A percentile compares a stretch with the other conserved stretches of the same genome.
These are phyloP conservation scores for Tortrix viridana DNA, from an alignment of 2,888 invertebrate species.

Conservation along the genomic window DNA sequence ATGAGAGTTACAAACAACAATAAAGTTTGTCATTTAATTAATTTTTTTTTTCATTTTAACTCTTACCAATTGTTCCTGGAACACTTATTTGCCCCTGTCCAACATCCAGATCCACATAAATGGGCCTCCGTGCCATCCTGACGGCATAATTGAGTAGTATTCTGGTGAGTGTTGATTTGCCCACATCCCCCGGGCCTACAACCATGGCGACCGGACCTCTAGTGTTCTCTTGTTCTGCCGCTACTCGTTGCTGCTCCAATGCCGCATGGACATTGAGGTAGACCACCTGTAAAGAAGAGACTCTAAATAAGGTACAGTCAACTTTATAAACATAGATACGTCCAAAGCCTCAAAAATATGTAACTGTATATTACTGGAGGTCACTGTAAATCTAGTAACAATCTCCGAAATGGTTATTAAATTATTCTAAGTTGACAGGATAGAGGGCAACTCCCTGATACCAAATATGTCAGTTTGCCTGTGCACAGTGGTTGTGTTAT, in stretches of 20 bases:
- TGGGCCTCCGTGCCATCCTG: constrained; percentile 93
- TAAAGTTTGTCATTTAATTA: neutral
- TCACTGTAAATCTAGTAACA: too few relatives aligned
- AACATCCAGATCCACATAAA: constrained; percentile 97
- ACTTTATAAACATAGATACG: too few relatives aligned
- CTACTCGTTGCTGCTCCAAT: constrained; percentile 93
- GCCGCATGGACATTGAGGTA: constrained; percentile 98
- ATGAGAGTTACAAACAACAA: too few relatives aligned
- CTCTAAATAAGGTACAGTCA: too few relatives aligned
- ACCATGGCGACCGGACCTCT: constrained; percentile 95
- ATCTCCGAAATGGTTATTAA: too few relatives aligned
- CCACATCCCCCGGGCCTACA: constrained; percentile 97
- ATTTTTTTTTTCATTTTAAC: too few relatives aligned
- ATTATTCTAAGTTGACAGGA: too few relatives aligned
- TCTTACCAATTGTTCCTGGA: constrained; percentile 93
- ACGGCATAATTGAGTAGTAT: constrained; percentile 98
- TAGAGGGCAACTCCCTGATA: too few relatives aligned
- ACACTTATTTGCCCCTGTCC: constrained; percentile 97
- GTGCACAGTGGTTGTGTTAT: too few relatives aligned
- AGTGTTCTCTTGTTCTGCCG: constrained; percentile 89
- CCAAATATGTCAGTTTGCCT: too few relatives aligned
- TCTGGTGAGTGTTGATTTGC: constrained; percentile 95
- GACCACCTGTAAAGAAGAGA: constrained; percentile 81
- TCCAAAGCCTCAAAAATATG: too few relatives aligned
- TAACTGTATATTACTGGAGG: too few relatives aligned